Evolutionary conservation across 1,140 invertebrate species (phyloP).

Genomic region (Camponotus vicinus): DNA sequence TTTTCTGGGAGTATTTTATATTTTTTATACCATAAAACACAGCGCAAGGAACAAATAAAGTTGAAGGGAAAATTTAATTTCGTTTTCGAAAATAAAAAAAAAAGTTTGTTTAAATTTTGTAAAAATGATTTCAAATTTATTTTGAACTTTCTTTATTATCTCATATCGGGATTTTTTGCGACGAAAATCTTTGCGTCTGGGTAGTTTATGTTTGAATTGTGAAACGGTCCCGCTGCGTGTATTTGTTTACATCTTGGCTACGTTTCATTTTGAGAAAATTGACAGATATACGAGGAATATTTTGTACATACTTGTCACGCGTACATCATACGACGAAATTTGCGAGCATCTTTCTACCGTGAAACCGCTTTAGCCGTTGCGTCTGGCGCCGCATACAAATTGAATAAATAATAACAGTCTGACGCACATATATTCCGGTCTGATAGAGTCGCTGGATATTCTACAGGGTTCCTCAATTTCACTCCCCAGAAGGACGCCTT

Average conservation of each 20-base stretch:
- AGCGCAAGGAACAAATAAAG: background rate
- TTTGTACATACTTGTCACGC: background rate
- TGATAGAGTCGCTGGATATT: conserved; percentile 42
- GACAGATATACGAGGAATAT: background rate
- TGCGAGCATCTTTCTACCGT: background rate
- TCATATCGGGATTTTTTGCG: background rate
- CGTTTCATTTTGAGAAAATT: background rate
- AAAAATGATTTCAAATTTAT: background rate
- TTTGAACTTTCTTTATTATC: background rate
- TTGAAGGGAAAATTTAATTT: background rate
- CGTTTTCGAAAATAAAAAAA: background rate
- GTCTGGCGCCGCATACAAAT: conserved; percentile 25
- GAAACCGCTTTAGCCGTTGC: background rate
- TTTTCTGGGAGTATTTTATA: background rate
- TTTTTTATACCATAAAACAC: background rate
- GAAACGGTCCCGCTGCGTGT: background rate
- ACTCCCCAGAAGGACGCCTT: conserved; percentile 35
- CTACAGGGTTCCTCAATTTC: conserved; percentile 46
- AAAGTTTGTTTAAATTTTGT: background rate
- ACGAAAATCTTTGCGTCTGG: background rate
- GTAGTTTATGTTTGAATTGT: background rate
- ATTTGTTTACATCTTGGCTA: background rate
- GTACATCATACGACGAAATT: background rate
- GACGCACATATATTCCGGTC: conserved; percentile 19
- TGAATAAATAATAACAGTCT: conserved; percentile 38